Evolutionary conservation across 1,140 invertebrate genomes (phyloP).

Genomic region (Drosophila burlai): DNA sequence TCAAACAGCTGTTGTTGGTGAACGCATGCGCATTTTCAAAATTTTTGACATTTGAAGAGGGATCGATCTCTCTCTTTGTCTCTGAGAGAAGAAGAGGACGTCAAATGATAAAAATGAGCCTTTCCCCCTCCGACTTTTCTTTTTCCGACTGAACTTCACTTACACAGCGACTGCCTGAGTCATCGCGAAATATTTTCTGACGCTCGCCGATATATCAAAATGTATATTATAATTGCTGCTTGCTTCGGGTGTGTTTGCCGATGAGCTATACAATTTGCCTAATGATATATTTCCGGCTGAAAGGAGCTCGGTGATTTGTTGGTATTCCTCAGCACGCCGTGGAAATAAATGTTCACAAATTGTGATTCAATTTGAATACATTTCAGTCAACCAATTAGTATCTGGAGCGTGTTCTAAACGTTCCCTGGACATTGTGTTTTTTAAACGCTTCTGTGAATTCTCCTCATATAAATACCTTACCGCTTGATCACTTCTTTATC

Average conservation of each 20-base stretch:
- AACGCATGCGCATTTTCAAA: constrained; percentile 48
- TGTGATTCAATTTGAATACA: constrained; percentile 24
- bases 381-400: constrained; percentile 31
- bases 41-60: constrained; percentile 55
- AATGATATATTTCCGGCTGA: constrained; percentile 55
- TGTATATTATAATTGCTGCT: constrained; percentile 20
- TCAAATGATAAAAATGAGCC: constrained; percentile 28
- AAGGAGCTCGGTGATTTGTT: constrained; percentile 33
- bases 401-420: neutral
- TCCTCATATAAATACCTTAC: constrained; percentile 5
- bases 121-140: constrained; percentile 19
- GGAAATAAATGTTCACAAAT: constrained; percentile 52
- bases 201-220: constrained; percentile 37
- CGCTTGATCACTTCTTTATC: constrained; percentile 27
- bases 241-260: constrained; percentile 26
- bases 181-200: constrained; percentile 45
- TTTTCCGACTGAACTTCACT: constrained; percentile 40
- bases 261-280: constrained; percentile 43
- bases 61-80: neutral
- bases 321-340: constrained; percentile 9
- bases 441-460: neutral
- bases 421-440: neutral
- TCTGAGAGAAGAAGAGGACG: constrained; percentile 18
- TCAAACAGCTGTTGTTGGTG: constrained; percentile 59
- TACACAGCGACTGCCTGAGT: constrained; percentile 36